A percentile compares a stretch with the other conserved stretches of the same genome.
phyloP scores from a whole-genome alignment of 1,140 invertebrate species.

The Pogonognathellus flavescens region DNA sequence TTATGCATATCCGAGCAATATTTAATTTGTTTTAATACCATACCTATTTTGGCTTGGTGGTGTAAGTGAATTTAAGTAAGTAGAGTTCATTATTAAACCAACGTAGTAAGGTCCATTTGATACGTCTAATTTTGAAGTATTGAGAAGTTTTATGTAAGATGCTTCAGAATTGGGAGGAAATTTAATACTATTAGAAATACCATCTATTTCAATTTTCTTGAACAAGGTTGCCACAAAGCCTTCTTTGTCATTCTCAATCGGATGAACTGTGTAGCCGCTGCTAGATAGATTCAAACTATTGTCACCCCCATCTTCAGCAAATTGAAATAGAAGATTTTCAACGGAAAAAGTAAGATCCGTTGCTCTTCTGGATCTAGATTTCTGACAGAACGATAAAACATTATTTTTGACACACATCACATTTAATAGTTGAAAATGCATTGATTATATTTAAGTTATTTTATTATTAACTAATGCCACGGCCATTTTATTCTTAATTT shows the following conservation, averaged over 20 bases:
- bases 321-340: not conserved
- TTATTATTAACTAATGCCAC: too few species aligned
- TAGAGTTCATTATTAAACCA: not conserved
- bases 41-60: not conserved
- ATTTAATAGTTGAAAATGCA: too few species aligned
- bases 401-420: too few species aligned
- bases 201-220: not conserved
- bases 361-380: not conserved
- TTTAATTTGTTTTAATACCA: too few species aligned
- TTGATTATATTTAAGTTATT: too few species aligned
- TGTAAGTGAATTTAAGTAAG: not conserved
- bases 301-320: too few species aligned
- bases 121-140: not conserved
- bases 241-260: not conserved
- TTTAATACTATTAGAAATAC: not conserved
- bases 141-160: not conserved
- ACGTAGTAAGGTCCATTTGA: not conserved
- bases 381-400: too few species aligned
- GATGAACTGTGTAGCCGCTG: not conserved
- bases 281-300: too few species aligned
- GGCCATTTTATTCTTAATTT: too few species aligned
- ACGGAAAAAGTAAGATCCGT: not conserved
- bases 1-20: too few species aligned
- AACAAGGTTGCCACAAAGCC: not conserved
- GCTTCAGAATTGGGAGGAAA: not conserved